A percentile compares a stretch with the other conserved stretches of the same genome.
Conservation (phyloP, 2,113 vertebrate species). For the Cryptomyrus ogoouensis region DNA sequence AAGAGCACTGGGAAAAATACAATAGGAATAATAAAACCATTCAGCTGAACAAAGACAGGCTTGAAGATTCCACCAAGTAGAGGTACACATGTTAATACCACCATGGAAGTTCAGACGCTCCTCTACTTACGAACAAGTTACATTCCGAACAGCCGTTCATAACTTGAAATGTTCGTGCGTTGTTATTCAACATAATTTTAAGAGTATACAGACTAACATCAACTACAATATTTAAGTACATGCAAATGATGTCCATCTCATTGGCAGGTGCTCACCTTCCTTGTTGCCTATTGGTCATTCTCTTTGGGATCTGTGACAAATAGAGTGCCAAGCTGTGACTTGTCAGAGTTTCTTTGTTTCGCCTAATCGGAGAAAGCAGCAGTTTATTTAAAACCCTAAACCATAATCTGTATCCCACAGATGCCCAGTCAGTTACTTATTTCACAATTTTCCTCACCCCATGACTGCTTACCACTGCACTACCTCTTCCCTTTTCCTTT, state of each 20-base stretch:
- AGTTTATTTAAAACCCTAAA: not conserved
- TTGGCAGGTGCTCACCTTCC: not conserved
- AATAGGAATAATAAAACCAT: not conserved
- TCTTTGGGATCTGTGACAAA: not conserved
- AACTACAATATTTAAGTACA: slow-evolving; percentile 43
- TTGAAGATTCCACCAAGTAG: not conserved
- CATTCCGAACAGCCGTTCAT: too few species aligned
- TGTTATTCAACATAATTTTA: too few species aligned
- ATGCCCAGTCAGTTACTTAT: not conserved
- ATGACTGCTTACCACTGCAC: not conserved
- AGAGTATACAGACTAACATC: slow-evolving; percentile 19
- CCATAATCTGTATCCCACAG: not conserved
- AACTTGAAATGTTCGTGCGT: too few species aligned
- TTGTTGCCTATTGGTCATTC: not conserved
- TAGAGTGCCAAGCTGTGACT: not conserved
- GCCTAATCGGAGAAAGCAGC: not conserved
- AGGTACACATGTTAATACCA: not conserved
- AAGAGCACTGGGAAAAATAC: not conserved
- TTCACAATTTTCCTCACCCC: not conserved
- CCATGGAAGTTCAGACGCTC: not conserved
- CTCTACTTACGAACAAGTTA: too few species aligned
- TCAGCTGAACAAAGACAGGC: not conserved
- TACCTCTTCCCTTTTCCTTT: not conserved
- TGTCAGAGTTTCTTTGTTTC: not conserved
- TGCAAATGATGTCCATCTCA: slow-evolving; percentile 34